Percentiles rank a stretch among this genome's conserved stretches.
These are phyloP conservation scores for Cephus pygmeus DNA, from an alignment of 2,888 invertebrate genomes.

Conservation along the genomic window DNA sequence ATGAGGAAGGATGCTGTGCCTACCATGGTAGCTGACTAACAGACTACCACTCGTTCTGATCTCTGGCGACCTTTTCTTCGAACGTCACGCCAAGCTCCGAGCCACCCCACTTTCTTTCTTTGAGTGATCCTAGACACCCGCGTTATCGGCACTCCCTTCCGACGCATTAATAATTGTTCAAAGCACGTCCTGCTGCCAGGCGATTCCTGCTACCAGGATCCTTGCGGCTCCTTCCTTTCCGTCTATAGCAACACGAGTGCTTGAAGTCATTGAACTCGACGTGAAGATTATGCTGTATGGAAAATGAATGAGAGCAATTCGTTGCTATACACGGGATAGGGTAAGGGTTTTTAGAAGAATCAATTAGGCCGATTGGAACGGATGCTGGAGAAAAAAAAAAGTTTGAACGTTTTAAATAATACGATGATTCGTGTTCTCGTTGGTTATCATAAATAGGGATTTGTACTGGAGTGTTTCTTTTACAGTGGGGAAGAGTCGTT, in stretches of 20 bases:
- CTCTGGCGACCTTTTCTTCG: background rate
- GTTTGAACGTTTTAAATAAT: background rate
- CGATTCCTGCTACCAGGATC: background rate
- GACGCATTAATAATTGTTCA: background rate
- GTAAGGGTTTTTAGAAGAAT: background rate
- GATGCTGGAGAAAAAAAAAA: background rate
- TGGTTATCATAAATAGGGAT: background rate
- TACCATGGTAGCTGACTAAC: background rate
- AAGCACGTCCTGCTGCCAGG: background rate
- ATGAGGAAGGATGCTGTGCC: background rate
- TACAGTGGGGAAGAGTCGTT: background rate
- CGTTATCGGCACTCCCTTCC: background rate
- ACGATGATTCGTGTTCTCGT: background rate
- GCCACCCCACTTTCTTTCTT: background rate
- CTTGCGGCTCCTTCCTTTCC: background rate
- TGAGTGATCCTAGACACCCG: background rate
- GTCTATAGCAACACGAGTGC: background rate
- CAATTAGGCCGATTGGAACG: background rate
- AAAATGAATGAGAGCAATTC: background rate
- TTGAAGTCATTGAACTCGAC: background rate
- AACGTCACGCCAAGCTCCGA: background rate
- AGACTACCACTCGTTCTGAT: background rate
- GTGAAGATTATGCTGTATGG: background rate
- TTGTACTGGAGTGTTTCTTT: background rate
- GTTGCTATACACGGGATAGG: background rate